phyloP scores from a whole-genome alignment of 2,113 vertebrate species.

The Scophthalmus maximus region DNA sequence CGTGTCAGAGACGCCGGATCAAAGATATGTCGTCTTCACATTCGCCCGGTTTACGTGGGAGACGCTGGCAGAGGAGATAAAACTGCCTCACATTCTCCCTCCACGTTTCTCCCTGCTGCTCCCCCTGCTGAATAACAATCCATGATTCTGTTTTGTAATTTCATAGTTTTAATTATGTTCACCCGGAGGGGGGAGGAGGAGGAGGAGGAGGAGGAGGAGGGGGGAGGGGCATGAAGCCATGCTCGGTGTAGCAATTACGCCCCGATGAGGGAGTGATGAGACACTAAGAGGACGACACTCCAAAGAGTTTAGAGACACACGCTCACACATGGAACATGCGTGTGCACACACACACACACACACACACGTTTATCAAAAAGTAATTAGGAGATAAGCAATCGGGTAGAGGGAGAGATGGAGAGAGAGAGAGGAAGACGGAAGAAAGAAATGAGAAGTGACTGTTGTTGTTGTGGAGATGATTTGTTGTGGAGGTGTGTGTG shows the following conservation, averaged over 20 bases:
- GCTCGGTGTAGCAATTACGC: constrained; percentile 40
- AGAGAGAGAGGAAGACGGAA: background rate
- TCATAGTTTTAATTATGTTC: constrained; percentile 57
- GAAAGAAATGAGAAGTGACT: constrained; percentile 37
- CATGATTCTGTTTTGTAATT: constrained; percentile 58
- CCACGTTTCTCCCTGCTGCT: constrained; percentile 22
- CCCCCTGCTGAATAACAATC: constrained; percentile 32
- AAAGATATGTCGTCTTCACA: no score
- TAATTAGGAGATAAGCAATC: constrained; percentile 75
- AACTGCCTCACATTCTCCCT: background rate
- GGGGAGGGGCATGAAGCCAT: constrained; percentile 13
- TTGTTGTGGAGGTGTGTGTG: constrained; percentile 28
- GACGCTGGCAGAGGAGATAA: background rate
- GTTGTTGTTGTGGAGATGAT: constrained; percentile 41
- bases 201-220: background rate
- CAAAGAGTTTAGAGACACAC: constrained; percentile 41
- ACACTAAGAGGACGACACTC: constrained; percentile 61
- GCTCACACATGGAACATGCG: background rate
- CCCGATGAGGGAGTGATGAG: constrained; percentile 47
- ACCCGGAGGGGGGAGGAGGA: constrained; percentile 18
- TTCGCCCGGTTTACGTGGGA: background rate
- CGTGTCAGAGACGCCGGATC: no score
- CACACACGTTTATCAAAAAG: constrained; percentile 63
- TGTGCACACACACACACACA: constrained; percentile 24
- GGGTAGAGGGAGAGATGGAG: constrained; percentile 41